Evolutionary conservation across 2,888 invertebrate species (phyloP), one percentile per base, ranked within the genome.

Genomic region (Graphium colonna): DNA sequence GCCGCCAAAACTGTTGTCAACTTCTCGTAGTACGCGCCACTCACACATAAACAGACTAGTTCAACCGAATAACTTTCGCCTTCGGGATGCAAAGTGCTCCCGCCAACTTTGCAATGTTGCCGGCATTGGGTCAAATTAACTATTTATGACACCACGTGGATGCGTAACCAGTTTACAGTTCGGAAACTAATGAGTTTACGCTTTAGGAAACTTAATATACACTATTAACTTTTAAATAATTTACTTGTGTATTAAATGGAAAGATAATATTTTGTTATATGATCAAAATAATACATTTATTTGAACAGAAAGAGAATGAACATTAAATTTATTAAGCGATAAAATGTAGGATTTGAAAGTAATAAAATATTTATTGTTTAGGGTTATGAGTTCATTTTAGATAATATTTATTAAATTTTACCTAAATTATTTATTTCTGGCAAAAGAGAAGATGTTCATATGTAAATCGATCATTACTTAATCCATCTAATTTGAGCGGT

Each of bases 51-150:
- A 45, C 57, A 57, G 58, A 45, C 60, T 53, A 44, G 53, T 53
- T 53, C 42, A 53, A 43, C 52, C 36, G 42, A 38, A 57, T 55
- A 67, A 73, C 75, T 75, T 68, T 76, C 73, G 43, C 68, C 75
- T 69, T 75, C 69, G 53, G 67, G 67, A 62, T 59, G 60, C 58
- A 59, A 59, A 72, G 63, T 63, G 59, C 60, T 65, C 55, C 63
- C 60, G 53, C 41, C 59, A 69, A 69, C 69, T 71, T 70, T 57
- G 63, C 69, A 68, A 68, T 71, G 72, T 68, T 65, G 63, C 43
- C 55, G 64, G 52, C 56, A 64, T 55, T 61, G 52, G 48, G 54
- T 54, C 54, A 50, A 50, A 46, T 54, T 49, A 45, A 50, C 49
- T 49, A 54, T 54, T 52, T 56, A 50, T 46, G 43, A 52, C 50